Conservation (phyloP, 2,113 vertebrate species). For the Stegastes partitus region DNA sequence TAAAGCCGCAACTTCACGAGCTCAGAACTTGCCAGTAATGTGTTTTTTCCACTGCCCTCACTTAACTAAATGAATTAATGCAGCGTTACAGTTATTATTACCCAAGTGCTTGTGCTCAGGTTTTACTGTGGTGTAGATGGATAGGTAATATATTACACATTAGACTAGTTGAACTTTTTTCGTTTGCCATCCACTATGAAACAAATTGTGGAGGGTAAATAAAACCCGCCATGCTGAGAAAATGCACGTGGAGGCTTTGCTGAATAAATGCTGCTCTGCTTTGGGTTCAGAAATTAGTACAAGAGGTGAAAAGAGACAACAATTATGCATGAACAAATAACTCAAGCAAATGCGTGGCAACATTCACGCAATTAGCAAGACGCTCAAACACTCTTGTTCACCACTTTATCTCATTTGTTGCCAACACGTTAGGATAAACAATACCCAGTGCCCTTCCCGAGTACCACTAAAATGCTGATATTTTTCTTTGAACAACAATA, state of each 20-base stretch:
- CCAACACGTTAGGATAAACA: slow-evolving; percentile 61
- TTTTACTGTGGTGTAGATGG: not conserved
- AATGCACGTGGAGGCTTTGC: no score
- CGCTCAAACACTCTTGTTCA: slow-evolving; percentile 48
- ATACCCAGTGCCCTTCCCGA: slow-evolving; percentile 55
- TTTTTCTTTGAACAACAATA: slow-evolving; percentile 70
- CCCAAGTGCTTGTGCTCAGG: not conserved
- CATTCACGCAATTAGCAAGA: slow-evolving; percentile 9
- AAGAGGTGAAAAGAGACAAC: no score
- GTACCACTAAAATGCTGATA: slow-evolving; percentile 77
- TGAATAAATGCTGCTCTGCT: no score
- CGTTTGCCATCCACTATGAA: no score
- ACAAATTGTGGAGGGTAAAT: not conserved
- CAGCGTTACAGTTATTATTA: not conserved
- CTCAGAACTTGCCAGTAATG: no score
- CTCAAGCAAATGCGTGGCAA: not conserved
- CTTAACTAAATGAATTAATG: no score
- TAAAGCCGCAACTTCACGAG: no score
- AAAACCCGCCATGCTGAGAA: no score
- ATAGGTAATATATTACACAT: not conserved
- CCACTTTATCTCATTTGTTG: slow-evolving; percentile 57
- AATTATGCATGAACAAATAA: not conserved
- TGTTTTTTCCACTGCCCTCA: no score
- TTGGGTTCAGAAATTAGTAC: no score
- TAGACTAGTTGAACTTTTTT: not conserved